A percentile compares a stretch with the other conserved stretches of the same genome.
Conservation (phyloP, 2,888 invertebrate genomes). For the Cordilura impudica region DNA sequence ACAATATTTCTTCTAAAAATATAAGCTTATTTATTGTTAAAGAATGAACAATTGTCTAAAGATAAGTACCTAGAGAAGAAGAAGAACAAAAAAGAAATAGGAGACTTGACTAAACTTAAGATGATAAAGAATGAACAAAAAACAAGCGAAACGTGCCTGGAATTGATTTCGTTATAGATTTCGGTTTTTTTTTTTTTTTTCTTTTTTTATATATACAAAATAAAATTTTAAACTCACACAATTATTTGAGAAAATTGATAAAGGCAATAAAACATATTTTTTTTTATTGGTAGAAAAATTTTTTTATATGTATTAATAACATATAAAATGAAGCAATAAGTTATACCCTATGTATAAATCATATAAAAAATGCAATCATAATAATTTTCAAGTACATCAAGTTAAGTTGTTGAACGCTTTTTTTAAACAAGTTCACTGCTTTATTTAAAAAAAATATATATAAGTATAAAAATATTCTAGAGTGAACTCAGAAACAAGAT, state of each 20-base stretch:
- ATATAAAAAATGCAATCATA: constrained; percentile 46
- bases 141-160: constrained; percentile 53
- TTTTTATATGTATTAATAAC: constrained; percentile 1
- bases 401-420: constrained; percentile 58
- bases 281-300: constrained; percentile 15
- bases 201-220: background rate
- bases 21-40: constrained; percentile 7
- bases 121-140: background rate
- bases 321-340: constrained; percentile 36
- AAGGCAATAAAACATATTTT: constrained; percentile 58
- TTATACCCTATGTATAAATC: constrained; percentile 27
- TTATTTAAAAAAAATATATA: background rate
- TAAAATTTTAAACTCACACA: constrained; percentile 1
- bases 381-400: constrained; percentile 60
- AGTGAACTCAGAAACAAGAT: background rate
- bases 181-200: constrained; percentile 6
- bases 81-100: constrained; percentile 17
- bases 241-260: constrained; percentile 34
- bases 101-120: constrained; percentile 20
- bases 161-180: constrained; percentile 49
- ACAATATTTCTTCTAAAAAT: background rate
- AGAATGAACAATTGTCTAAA: constrained; percentile 22
- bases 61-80: constrained; percentile 17
- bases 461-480: background rate
- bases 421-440: constrained; percentile 59